Percentiles rank a stretch among this genome's conserved stretches.
Conservation (phyloP, 2,797 vertebrate genomes). For the Rachycentron canadum region DNA sequence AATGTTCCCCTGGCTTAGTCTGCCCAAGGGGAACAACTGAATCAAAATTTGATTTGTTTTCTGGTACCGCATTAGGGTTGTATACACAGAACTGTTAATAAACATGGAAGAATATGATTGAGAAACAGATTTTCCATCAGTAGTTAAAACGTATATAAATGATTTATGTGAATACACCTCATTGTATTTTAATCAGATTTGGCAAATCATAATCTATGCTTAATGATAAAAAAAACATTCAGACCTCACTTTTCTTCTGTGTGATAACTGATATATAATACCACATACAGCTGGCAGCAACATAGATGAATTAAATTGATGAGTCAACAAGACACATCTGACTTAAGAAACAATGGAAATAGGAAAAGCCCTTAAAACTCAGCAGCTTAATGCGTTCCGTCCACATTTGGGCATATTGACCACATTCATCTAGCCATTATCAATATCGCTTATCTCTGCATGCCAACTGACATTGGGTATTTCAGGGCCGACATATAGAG, state of each 20-base stretch:
- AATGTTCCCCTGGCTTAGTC: neutral
- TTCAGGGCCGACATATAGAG: no score
- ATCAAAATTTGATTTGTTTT: neutral
- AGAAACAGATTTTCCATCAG: neutral
- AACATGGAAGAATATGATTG: neutral
- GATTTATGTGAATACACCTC: neutral
- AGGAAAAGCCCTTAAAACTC: neutral
- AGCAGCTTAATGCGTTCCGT: neutral
- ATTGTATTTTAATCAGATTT: neutral
- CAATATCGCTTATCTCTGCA: no score
- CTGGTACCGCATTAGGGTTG: neutral
- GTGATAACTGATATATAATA: neutral
- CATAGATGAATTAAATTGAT: neutral
- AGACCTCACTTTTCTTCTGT: neutral
- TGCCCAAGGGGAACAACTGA: neutral
- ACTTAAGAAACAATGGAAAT: neutral
- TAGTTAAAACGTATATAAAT: neutral
- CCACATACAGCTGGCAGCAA: neutral
- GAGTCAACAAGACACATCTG: neutral
- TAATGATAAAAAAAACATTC: no score
- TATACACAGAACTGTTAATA: neutral
- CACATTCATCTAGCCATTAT: no score
- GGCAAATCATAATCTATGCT: no score
- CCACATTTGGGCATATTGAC: neutral
- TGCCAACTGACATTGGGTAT: no score